These are phyloP conservation scores for Tetramorium bicarinatum DNA, from an alignment of 2,888 invertebrate species.

Conservation along the genomic window DNA sequence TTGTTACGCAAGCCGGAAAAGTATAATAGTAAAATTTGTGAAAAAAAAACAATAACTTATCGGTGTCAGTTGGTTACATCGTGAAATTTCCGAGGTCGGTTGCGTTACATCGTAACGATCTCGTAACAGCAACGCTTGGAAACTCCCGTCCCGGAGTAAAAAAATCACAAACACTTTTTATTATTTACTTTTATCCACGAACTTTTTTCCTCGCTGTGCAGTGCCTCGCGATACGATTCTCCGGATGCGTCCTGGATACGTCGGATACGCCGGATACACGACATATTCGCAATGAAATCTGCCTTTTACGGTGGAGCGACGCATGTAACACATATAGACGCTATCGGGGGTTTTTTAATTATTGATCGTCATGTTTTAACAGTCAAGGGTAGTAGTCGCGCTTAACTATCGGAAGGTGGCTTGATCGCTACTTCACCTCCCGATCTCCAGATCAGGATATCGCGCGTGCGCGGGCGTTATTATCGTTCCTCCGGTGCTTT, in stretches of 20 bases:
- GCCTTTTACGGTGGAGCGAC: background rate
- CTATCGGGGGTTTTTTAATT: conserved; percentile 56
- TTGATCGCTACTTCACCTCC: conserved; percentile 15
- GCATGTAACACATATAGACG: background rate
- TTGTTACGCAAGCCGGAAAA: background rate
- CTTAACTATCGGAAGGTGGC: conserved; percentile 31
- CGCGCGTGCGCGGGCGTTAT: conserved; percentile 29
- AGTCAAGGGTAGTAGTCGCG: background rate
- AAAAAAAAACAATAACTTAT: background rate
- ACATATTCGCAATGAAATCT: conserved; percentile 5
- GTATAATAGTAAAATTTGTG: background rate
- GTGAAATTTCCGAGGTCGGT: background rate
- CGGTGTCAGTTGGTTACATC: background rate
- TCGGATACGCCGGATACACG: conserved; percentile 1
- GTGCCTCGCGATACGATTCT: background rate
- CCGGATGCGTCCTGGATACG: conserved; percentile 10
- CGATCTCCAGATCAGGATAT: background rate
- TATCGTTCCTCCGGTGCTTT: conserved; percentile 63
- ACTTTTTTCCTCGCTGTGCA: background rate
- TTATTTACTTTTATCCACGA: background rate
- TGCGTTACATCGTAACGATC: background rate
- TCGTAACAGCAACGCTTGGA: background rate
- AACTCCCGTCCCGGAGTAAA: background rate
- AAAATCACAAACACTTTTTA: background rate
- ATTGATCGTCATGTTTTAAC: conserved; percentile 57